These are phyloP conservation scores for Brachypteracias leptosomus DNA, from an alignment of 2,113 vertebrate genomes.

Conservation along the genomic window DNA sequence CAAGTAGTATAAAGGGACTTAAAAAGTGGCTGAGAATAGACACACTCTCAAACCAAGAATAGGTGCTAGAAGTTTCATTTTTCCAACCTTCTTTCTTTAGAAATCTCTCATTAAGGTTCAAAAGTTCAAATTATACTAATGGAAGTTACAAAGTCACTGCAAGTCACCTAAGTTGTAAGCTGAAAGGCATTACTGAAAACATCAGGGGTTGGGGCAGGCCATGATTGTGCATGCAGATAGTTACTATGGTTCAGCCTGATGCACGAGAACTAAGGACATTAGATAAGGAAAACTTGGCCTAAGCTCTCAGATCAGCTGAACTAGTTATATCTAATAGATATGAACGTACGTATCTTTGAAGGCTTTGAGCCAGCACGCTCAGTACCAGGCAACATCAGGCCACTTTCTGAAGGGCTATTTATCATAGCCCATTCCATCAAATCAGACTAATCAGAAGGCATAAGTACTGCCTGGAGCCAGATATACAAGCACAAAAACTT, in stretches of 20 bases:
- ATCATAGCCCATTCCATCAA: not conserved
- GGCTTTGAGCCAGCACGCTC: not conserved
- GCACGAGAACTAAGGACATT: not conserved
- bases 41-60: not conserved
- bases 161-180: not conserved
- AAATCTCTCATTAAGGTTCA: not conserved
- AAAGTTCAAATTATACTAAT: not conserved
- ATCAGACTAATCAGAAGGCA: not conserved
- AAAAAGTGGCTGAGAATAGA: not conserved
- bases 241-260: not conserved
- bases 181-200: not conserved
- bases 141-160: not conserved
- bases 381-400: not conserved
- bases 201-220: not conserved
- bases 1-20: not conserved
- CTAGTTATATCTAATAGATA: not conserved
- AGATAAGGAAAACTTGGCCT: not conserved
- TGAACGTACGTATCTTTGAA: accelerated
- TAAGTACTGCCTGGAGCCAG: not conserved
- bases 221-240: accelerated
- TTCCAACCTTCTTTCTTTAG: not conserved
- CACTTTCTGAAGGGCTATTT: not conserved
- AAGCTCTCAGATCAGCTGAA: not conserved
- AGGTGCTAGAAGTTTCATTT: not conserved
- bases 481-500: not conserved